These are phyloP conservation scores for Agriopis leucophaearia DNA, from an alignment of 2,888 invertebrate genomes.

Conservation along the genomic window DNA sequence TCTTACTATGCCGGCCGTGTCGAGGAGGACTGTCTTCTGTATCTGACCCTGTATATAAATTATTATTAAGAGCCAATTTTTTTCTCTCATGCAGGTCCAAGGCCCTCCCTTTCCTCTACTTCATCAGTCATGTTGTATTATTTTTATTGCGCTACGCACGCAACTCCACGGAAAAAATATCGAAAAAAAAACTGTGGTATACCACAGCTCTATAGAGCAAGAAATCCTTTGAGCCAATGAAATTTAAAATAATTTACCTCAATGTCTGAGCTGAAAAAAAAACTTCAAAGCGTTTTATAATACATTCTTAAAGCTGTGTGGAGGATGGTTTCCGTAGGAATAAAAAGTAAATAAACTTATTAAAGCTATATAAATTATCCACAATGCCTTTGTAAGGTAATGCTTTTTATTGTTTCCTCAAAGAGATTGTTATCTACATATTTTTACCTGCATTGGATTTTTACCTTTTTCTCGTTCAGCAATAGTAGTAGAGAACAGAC, in stretches of 20 bases:
- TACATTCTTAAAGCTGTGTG: constrained; percentile 5
- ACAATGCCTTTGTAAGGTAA: not conserved
- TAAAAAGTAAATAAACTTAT: constrained; percentile 4
- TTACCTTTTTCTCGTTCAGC: too few species aligned
- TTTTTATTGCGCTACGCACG: not conserved
- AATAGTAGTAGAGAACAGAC: not conserved
- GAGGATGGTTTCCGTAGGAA: not conserved
- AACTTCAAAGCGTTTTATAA: constrained; percentile 12
- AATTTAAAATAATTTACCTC: constrained; percentile 2
- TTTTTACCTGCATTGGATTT: too few species aligned
- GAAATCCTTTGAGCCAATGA: constrained; percentile 2
- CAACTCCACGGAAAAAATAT: not conserved
- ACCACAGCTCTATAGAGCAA: constrained; percentile 2
- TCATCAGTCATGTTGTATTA: not conserved
- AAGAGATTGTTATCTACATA: not conserved
- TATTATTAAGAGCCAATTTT: too few species aligned
- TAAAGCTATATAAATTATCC: constrained; percentile 2
- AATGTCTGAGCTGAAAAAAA: too few species aligned
- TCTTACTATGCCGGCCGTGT: too few species aligned
- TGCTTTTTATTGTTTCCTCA: not conserved
- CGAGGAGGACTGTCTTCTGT: too few species aligned
- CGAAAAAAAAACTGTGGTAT: not conserved
- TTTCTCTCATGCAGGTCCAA: too few species aligned
- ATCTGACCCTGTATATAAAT: too few species aligned
- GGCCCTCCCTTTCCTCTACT: not conserved